Percentiles rank a stretch among this genome's conserved stretches.
These are phyloP conservation scores for Nesogale talazaci DNA, from an alignment of 2,113 vertebrate genomes.

Conservation along the genomic window DNA sequence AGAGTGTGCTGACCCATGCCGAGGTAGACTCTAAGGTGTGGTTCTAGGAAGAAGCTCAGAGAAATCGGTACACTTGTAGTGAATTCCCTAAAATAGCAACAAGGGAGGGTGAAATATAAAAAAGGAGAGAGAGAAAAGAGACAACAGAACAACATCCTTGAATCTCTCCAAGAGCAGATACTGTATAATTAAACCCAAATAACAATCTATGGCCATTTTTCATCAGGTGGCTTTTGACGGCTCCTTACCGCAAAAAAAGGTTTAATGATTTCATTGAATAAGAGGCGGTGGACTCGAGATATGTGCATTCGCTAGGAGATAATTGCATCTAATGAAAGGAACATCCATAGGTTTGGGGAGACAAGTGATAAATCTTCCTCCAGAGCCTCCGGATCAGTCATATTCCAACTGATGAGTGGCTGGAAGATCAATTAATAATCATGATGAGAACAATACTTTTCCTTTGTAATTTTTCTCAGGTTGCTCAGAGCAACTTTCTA, in stretches of 20 bases:
- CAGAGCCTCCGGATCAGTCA: constrained; percentile 55
- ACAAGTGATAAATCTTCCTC: constrained; percentile 76
- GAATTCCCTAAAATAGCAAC: background rate
- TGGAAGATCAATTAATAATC: constrained; percentile 76
- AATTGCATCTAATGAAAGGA: constrained; percentile 72
- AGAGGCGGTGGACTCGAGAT: constrained; percentile 32
- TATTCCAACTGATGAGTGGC: constrained; percentile 59
- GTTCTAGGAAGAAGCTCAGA: background rate
- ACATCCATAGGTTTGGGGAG: constrained; percentile 50
- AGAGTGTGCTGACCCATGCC: background rate
- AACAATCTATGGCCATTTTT: constrained; percentile 61
- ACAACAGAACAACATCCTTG: constrained; percentile 38
- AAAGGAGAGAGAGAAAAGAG: background rate
- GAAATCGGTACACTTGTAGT: background rate
- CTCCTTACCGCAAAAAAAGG: constrained; percentile 50
- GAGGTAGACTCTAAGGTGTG: fast-evolving
- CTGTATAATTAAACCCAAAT: constrained; percentile 65
- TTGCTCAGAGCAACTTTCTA: constrained; percentile 61
- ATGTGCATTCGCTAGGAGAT: constrained; percentile 53
- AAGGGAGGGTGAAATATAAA: background rate
- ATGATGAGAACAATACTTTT: constrained; percentile 67
- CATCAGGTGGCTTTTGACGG: constrained; percentile 64
- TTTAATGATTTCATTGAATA: constrained; percentile 73
- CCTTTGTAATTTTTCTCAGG: constrained; percentile 66
- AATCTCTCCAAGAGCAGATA: constrained; percentile 39